Percentiles rank a stretch among this genome's conserved stretches.
Conservation (phyloP, 1,140 invertebrate species). For the Aphelenchoides fujianensis region DNA sequence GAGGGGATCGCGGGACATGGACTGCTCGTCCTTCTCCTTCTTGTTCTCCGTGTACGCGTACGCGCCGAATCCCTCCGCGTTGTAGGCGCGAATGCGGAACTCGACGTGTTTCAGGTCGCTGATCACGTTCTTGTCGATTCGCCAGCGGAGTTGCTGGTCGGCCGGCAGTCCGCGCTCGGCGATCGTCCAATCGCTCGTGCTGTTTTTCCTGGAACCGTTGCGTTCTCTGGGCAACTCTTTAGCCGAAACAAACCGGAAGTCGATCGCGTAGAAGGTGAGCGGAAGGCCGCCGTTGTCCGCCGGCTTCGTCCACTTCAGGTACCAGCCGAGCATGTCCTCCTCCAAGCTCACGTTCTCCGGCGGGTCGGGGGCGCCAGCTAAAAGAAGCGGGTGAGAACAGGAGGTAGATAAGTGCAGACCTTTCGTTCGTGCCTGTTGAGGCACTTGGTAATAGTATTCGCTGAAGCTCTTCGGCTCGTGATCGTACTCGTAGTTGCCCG, state of each 20-base stretch:
- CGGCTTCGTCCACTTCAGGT: constrained; percentile 54
- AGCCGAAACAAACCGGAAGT: constrained; percentile 45
- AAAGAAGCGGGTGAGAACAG: constrained; percentile 14
- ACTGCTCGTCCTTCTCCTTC: not conserved
- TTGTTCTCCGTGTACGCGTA: constrained; percentile 47
- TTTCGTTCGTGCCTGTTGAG: constrained; percentile 58
- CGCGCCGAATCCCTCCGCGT: constrained; percentile 58
- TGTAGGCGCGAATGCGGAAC: constrained; percentile 58
- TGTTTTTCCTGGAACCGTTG: constrained; percentile 40
- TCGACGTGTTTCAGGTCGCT: constrained; percentile 36
- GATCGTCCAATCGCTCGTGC: constrained; percentile 59
- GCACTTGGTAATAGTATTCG: constrained; percentile 52
- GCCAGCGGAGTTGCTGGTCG: constrained; percentile 26
- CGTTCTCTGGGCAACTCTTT: not conserved
- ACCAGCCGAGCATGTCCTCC: constrained; percentile 53
- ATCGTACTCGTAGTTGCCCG: constrained; percentile 37
- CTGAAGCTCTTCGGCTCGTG: constrained; percentile 37
- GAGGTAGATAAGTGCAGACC: constrained; percentile 19
- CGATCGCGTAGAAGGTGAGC: constrained; percentile 56
- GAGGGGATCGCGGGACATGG: not conserved
- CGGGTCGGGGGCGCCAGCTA: constrained; percentile 56
- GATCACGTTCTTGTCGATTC: constrained; percentile 18
- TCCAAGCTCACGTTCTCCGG: constrained; percentile 47
- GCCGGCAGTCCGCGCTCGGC: constrained; percentile 56
- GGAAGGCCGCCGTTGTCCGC: constrained; percentile 54